These are phyloP conservation scores for Podarcis siculus DNA, from an alignment of 2,797 vertebrate species.

Conservation along the genomic window DNA sequence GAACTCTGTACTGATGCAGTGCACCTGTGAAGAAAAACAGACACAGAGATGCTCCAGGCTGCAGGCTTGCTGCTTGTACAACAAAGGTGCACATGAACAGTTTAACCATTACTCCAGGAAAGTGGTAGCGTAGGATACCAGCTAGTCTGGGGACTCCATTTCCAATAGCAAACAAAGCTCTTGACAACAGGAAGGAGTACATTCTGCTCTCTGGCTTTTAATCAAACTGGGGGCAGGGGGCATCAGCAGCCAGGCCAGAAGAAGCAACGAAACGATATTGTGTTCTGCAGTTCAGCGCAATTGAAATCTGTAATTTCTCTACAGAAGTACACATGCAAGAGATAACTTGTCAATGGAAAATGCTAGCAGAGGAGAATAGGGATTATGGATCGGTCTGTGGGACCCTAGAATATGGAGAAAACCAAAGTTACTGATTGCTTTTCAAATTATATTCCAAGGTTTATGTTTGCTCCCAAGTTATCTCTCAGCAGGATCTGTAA, in stretches of 20 bases:
- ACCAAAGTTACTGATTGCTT: neutral
- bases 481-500: neutral
- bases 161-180: neutral
- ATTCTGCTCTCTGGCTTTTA: too few species aligned
- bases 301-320: neutral
- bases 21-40: slow-evolving; percentile 81
- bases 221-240: neutral
- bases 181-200: neutral
- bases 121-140: neutral
- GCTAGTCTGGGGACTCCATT: neutral
- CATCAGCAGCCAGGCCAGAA: neutral
- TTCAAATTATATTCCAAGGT: neutral
- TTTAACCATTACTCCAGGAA: neutral
- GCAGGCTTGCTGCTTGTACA: neutral
- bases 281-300: neutral
- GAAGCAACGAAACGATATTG: neutral
- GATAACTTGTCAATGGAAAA: neutral
- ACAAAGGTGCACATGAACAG: neutral
- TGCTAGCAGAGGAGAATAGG: neutral
- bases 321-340: neutral
- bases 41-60: neutral
- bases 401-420: neutral
- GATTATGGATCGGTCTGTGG: neutral
- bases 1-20: slow-evolving; percentile 98
- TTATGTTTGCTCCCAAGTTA: neutral